Percentiles rank a stretch among this genome's conserved stretches.
Conservation (phyloP, 37 sponge, comb jelly and placozoan species). For the Crambe crambe region DNA sequence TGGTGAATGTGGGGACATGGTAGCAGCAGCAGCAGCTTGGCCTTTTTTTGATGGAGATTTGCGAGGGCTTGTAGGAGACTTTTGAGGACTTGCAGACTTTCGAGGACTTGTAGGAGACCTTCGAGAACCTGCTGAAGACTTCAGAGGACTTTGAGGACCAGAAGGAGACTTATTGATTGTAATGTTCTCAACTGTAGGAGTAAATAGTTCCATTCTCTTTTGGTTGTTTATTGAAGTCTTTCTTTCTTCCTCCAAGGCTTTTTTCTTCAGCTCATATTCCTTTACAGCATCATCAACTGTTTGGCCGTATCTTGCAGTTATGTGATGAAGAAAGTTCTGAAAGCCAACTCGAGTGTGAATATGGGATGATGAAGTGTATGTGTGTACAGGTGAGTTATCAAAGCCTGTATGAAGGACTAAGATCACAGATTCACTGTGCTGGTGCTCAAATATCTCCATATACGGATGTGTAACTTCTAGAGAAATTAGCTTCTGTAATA, state of each 20-base stretch:
- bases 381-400: conserved; percentile 28
- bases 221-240: conserved; percentile 12
- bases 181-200: background rate
- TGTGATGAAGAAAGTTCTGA: conserved; percentile 62
- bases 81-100: background rate
- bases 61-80: background rate
- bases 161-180: too few relatives aligned
- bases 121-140: background rate
- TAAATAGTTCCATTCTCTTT: background rate
- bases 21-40: background rate
- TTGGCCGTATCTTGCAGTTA: conserved; percentile 39
- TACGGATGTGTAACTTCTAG: conserved; percentile 50
- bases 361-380: conserved; percentile 39
- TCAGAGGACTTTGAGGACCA: background rate
- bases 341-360: conserved; percentile 77
- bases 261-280: conserved; percentile 36
- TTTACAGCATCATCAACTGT: conserved; percentile 43
- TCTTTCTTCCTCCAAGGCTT: conserved; percentile 10
- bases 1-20: background rate
- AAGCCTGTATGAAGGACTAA: conserved; percentile 60
- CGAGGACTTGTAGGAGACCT: background rate
- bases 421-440: conserved; percentile 32
- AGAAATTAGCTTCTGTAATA: conserved; percentile 43
- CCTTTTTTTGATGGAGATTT: background rate
- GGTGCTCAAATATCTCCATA: conserved; percentile 53